Evolutionary conservation across 2,797 vertebrate genomes (phyloP).

Genomic region (Myiotriccus ornatus): DNA sequence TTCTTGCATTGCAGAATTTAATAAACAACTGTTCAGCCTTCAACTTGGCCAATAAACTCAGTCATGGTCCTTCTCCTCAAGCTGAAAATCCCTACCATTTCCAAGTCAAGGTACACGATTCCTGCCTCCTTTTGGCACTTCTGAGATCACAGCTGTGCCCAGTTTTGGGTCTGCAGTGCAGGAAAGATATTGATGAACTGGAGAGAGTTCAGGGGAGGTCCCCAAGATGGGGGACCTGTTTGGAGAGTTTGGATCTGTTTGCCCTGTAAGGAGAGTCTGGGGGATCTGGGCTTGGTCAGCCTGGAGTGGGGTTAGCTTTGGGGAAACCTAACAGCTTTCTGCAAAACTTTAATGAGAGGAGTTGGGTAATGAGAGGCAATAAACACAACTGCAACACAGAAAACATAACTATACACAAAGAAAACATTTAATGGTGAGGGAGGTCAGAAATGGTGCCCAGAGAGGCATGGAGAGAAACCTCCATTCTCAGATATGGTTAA

Average conservation of each 20-base stretch:
- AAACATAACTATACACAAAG: rapidly evolving
- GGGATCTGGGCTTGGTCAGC: background rate
- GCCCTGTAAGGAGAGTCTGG: background rate
- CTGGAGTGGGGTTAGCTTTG: background rate
- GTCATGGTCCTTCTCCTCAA: background rate
- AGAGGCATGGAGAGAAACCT: background rate
- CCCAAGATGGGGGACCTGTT: background rate
- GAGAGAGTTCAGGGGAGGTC: background rate
- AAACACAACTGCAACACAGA: background rate
- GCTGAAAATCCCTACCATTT: background rate
- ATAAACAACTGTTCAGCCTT: background rate
- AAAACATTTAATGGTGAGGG: background rate
- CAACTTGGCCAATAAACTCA: background rate
- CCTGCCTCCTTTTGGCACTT: background rate
- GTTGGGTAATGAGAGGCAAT: background rate
- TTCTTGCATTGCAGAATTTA: background rate
- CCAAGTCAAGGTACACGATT: background rate
- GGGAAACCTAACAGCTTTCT: background rate
- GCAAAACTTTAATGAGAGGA: background rate
- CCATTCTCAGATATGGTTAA: background rate
- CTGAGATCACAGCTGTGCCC: background rate
- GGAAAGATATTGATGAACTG: background rate
- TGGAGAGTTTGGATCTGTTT: rapidly evolving
- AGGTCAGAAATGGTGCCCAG: background rate
- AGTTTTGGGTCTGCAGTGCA: background rate